Base-by-base conservation (phyloP, 2,888 invertebrate species). In the Dromius quadrimaculatus region DNA sequence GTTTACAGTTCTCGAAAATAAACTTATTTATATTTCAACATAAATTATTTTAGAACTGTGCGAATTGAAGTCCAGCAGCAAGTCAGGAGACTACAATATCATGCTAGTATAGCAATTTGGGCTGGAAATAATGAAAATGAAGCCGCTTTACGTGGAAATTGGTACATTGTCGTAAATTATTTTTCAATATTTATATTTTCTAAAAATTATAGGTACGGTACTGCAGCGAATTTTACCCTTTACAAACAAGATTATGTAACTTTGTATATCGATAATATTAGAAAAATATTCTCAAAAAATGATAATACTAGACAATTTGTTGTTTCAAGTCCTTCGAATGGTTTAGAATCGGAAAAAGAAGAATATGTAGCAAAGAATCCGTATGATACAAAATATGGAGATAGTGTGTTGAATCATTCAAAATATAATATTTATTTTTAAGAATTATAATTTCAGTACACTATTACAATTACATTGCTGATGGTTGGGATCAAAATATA, bases 101-200 rank as follows among this genome's bases (percentile, higher is more conserved):
- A 98, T 81, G 88, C 98, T 0, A 94, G 93, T 59, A 87, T 98
- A 36, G 90, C 92, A 0, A 77, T 97, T 0, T 97, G 95, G 91
- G 93, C 96, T n/a, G 96, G 92, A 2, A 98, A 98, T 81, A 98
- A 98, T 80, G 98, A 98, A 83, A 98, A 98, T 79, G 98, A 98
- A 84, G 92, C 89, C 2, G 97, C 95, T 0, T 80, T 97, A 3
- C 86, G 89, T 50, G 89, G 89, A 41, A 89, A 93, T 79, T 97
- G 97, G 97, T 88, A 85, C 77, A 81, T 74, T 13, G 6, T 32
- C 47, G 1, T 57, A 41, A 20, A 36, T 41, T 62, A 15, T 11
- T 15, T 5, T 43, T 43, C 2, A 15, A 1, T 43, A 43, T 17
- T 1, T 11, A 43, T 43, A n/a, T 43, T 11, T 15, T 43, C 19